Percentiles rank a stretch among this genome's conserved stretches.
phyloP scores from a whole-genome alignment of 2,797 vertebrate species.

The Alectoris magna region DNA sequence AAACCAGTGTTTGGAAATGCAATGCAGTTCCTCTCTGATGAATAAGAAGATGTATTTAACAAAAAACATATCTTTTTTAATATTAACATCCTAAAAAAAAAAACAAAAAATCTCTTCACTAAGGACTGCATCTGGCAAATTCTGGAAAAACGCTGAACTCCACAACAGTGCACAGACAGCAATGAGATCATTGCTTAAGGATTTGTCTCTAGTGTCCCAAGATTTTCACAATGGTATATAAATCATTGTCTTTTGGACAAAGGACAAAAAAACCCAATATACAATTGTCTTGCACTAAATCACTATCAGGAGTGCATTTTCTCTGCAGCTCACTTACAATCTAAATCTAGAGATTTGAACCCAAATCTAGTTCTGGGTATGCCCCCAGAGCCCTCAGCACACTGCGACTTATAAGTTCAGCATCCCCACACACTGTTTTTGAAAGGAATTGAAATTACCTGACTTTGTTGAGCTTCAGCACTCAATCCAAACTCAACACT shows the following conservation, averaged over 20 bases:
- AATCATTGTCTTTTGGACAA: not conserved
- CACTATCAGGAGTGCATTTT: not conserved
- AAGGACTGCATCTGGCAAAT: not conserved
- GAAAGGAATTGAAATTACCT: slow-evolving; percentile 13
- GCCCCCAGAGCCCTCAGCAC: not conserved
- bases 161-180: not conserved
- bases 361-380: not conserved
- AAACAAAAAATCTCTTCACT: not conserved
- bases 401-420: not conserved
- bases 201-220: not conserved
- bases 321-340: not conserved
- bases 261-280: not conserved
- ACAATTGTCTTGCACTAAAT: not conserved
- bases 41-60: not conserved
- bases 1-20: not conserved
- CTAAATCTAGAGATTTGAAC: not conserved
- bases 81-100: not conserved
- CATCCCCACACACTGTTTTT: rapidly evolving
- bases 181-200: not conserved
- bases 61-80: not conserved
- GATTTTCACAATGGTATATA: not conserved
- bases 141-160: not conserved
- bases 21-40: not conserved
- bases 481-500: not conserved
- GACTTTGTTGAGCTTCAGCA: not conserved